A percentile compares a stretch with the other conserved stretches of the same genome.
These are phyloP conservation scores for Dasysyrphus tricinctus DNA, from an alignment of 2,888 invertebrate species.

Conservation along the genomic window DNA sequence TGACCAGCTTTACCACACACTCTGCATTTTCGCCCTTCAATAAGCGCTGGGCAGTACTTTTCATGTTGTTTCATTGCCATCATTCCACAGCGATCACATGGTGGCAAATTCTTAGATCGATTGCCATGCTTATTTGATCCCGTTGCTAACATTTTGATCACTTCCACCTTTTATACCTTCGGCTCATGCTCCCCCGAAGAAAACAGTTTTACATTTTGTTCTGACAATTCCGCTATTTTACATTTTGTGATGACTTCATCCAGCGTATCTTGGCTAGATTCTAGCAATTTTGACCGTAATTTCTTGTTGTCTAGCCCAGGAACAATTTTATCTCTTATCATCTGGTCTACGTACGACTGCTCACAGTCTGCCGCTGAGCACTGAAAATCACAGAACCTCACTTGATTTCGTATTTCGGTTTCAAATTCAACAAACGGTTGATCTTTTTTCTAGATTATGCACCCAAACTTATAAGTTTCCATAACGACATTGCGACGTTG, in stretches of 20 bases:
- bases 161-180: slow-evolving; percentile 26
- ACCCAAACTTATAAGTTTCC: slow-evolving; percentile 37
- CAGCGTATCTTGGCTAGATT: slow-evolving; percentile 38
- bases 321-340: slow-evolving; percentile 44
- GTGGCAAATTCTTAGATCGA: too few relatives aligned
- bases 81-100: too few relatives aligned
- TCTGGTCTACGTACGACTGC: slow-evolving; percentile 35
- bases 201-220: slow-evolving; percentile 38
- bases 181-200: slow-evolving; percentile 3
- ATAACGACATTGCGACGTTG: slow-evolving; percentile 38
- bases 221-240: slow-evolving; percentile 24
- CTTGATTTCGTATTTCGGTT: slow-evolving; percentile 52
- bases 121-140: too few relatives aligned
- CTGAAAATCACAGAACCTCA: slow-evolving; percentile 37
- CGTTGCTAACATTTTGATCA: slow-evolving; percentile 15
- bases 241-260: slow-evolving; percentile 31
- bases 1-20: too few relatives aligned
- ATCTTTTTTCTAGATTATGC: slow-evolving; percentile 38
- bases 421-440: slow-evolving; percentile 50
- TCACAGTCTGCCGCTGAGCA: too few relatives aligned
- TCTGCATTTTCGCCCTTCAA: too few relatives aligned
- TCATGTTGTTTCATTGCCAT: too few relatives aligned
- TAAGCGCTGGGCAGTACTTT: too few relatives aligned
- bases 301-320: slow-evolving; percentile 41
- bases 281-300: slow-evolving; percentile 40